Evolutionary conservation across 2,113 vertebrate genomes (phyloP), one percentile per base, ranked within the genome.

Genomic region (Gallinago undulata): DNA sequence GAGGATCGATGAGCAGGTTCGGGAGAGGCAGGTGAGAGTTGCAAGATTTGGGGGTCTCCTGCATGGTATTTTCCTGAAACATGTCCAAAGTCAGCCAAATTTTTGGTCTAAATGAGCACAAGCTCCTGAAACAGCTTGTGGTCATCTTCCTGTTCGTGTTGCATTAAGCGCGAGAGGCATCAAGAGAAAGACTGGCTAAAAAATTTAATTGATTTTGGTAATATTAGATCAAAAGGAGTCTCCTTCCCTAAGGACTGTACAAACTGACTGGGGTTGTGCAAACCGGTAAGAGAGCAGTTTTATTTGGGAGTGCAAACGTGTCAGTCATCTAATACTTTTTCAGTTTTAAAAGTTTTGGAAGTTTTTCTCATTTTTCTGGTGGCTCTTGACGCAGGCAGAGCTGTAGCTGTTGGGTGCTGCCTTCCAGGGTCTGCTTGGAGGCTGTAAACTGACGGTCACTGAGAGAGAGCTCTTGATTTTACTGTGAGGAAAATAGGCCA

Each of bases 1-100:
- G 97, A 99, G 98, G 92, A 98, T 99, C n/a, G 99, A 99, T 47
- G 98, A 99, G 96, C 97, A 99, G 96, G 99, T 99, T 95, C 98
- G 99, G 80, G 99, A 99, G 93, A 98, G 99, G 76, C 98, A 99
- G 99, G 99, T 99, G 95, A 85, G 98, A 63, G 48, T 43, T 35
- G 35, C 8, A 2, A 19, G 9, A 8, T 16, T 16, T 15, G 2
- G 31, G 51, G 16, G 37, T 22, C 7, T n/a, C 69, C 43, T 27
- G 22, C 4, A 2, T 1, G 1, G 22, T 37, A 2, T 31, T 28
- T 33, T 63, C 31, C 43, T 35, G 37, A 64, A 35, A 35, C 7
- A 5, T 17, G 31, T 24, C 43, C 14, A 5, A 33, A 75, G 13
- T 9, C 62, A 5, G 39, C 5, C 16, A 5, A 4, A 1, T 15